A percentile compares a stretch with the other conserved stretches of the same genome.
Conservation (phyloP, 1,140 invertebrate species). For the Drosophila lini region DNA sequence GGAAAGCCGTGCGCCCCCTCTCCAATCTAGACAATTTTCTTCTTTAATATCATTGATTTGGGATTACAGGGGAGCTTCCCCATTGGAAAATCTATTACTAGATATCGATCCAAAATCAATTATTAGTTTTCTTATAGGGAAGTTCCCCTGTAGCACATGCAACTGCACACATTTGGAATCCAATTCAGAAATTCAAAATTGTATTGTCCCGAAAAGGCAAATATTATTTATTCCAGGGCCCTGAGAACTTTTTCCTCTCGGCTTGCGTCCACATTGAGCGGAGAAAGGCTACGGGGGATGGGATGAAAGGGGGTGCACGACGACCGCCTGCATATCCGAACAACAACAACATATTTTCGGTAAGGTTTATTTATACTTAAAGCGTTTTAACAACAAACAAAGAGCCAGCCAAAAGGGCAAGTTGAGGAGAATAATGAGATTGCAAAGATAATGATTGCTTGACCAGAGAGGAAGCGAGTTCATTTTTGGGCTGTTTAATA, state of each 20-base stretch:
- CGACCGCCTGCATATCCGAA: conserved; percentile 55
- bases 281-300: neutral
- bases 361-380: conserved; percentile 73
- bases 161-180: conserved; percentile 68
- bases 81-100: neutral
- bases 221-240: conserved; percentile 56
- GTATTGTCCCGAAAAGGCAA: conserved; percentile 55
- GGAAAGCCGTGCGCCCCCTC: conserved; percentile 45
- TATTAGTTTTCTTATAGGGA: neutral
- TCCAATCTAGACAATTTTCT: neutral
- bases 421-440: conserved; percentile 54
- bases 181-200: conserved; percentile 32
- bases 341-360: conserved; percentile 48
- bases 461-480: conserved; percentile 3
- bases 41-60: conserved; percentile 28
- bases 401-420: conserved; percentile 50
- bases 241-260: conserved; percentile 68
- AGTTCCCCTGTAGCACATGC: conserved; percentile 9
- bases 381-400: conserved; percentile 71
- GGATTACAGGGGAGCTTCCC: neutral
- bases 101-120: neutral
- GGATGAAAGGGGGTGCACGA: neutral
- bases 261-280: conserved; percentile 57
- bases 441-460: conserved; percentile 5
- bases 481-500: neutral